Evolutionary conservation across 1,140 invertebrate genomes (phyloP).

Genomic region (Drosophila sp.): DNA sequence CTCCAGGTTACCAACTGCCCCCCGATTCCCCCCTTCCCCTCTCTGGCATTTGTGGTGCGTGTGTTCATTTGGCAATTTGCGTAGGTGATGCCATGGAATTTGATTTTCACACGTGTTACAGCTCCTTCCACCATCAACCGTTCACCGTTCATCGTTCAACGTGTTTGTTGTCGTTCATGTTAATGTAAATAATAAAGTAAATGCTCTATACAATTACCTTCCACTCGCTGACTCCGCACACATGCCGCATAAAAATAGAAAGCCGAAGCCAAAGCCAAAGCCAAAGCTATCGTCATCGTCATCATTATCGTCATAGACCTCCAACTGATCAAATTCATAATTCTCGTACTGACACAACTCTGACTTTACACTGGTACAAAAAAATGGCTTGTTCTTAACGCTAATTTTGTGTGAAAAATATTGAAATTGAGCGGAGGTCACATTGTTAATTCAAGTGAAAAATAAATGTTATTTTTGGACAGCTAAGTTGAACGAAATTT

Average conservation of each 20-base stretch:
- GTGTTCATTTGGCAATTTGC: constrained; percentile 82
- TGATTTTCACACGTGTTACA: constrained; percentile 83
- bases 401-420: too few relatives aligned
- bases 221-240: constrained; percentile 77
- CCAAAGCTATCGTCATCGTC: constrained; percentile 5
- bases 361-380: neutral
- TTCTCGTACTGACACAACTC: neutral
- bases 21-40: neutral
- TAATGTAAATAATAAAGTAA: constrained; percentile 74
- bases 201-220: constrained; percentile 78
- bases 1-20: constrained; percentile 32
- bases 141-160: neutral
- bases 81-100: constrained; percentile 83
- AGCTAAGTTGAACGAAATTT: too few relatives aligned
- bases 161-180: constrained; percentile 67
- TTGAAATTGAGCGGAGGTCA: too few relatives aligned
- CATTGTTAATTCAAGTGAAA: too few relatives aligned
- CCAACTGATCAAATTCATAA: constrained; percentile 4
- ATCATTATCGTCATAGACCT: neutral
- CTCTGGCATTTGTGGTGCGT: constrained; percentile 47
- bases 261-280: constrained; percentile 44
- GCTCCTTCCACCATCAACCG: constrained; percentile 1
- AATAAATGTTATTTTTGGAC: too few relatives aligned
- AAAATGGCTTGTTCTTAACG: too few relatives aligned
- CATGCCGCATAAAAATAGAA: constrained; percentile 75